Percentiles rank a stretch among this genome's conserved stretches.
These are phyloP conservation scores for Cairina moschata DNA, from an alignment of 2,113 vertebrate species.

Conservation along the genomic window DNA sequence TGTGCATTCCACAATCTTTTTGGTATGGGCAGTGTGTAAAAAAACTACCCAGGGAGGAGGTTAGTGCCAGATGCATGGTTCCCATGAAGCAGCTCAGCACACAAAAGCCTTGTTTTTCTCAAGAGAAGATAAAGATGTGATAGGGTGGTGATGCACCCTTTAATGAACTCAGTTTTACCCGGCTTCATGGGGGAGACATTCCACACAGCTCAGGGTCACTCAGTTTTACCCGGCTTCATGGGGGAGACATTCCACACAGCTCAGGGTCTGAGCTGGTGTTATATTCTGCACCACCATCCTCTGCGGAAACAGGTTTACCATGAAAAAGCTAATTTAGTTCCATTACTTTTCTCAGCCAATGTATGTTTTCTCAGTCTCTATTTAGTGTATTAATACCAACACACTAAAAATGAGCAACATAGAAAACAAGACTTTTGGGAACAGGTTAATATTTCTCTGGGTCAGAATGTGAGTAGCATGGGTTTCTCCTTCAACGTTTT, in stretches of 20 bases:
- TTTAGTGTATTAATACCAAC: neutral
- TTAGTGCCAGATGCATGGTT: neutral
- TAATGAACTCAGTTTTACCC: neutral
- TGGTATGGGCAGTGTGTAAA: neutral
- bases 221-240: neutral
- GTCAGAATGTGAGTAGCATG: neutral
- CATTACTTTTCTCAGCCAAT: neutral
- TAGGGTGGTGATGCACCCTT: no score
- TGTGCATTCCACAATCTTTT: neutral
- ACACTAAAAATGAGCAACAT: constrained; percentile 1
- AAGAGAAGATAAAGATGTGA: neutral
- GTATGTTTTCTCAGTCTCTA: neutral
- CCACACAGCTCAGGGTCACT: neutral
- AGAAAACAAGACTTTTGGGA: neutral
- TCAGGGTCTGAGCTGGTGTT: neutral
- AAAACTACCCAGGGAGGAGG: neutral
- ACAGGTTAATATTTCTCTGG: neutral
- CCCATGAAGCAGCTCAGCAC: neutral
- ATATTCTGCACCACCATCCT: neutral
- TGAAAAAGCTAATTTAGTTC: neutral
- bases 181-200: neutral
- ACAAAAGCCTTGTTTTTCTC: neutral
- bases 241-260: neutral
- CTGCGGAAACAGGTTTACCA: neutral
- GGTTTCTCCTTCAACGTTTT: neutral